Evolutionary conservation across 2,797 vertebrate species (phyloP), one percentile per base, ranked within the genome.

Genomic region (Lagodon rhomboides): DNA sequence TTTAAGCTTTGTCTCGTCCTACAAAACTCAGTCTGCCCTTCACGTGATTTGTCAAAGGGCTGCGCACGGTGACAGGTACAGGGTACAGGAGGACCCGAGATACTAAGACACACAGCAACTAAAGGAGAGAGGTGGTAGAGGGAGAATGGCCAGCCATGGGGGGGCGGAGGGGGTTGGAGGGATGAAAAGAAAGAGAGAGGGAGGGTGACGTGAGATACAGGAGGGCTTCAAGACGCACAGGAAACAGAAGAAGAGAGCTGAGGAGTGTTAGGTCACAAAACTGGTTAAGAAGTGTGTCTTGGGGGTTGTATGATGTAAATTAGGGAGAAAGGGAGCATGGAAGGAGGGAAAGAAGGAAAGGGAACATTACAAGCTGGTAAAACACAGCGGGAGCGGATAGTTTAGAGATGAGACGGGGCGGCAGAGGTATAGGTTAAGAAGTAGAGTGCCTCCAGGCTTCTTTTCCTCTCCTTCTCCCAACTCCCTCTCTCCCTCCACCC

Each of bases 1-100:
- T 96, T 95, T 95, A 96, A 96, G 98, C 98, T 97, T 96, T 96
- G 97, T 97, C 96, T 97, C 94, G 97, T 98, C 97, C 98, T 98
- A 98, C 97, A 97, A 98, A 99, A 97, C 91, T 98, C 97, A 95
- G 95, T 94, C 95, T 97, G 98, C 95, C 98, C 98, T 99, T 98
- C 97, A 96, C 93, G 94, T 95, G 96, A 97, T 96, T 96, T 96
- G 96, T 97, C 97, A 97, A 96, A 96, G 95, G 96, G 95, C 91
- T 27, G 73, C 54, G 78, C 87, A 56, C 83, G 38, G 90, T 93
- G 93, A 94, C 93, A 93, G 91, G 89, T 88, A 92, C 91, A 91
- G 89, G 89, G 85, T 89, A 87, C 90, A 89, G 89, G 82, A 89
- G 89, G 88, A 81, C 91, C 90, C 68, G 74, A 85, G 87, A 91